phyloP scores from a whole-genome alignment of 2,113 vertebrate genomes.

The Penelope pileata region DNA sequence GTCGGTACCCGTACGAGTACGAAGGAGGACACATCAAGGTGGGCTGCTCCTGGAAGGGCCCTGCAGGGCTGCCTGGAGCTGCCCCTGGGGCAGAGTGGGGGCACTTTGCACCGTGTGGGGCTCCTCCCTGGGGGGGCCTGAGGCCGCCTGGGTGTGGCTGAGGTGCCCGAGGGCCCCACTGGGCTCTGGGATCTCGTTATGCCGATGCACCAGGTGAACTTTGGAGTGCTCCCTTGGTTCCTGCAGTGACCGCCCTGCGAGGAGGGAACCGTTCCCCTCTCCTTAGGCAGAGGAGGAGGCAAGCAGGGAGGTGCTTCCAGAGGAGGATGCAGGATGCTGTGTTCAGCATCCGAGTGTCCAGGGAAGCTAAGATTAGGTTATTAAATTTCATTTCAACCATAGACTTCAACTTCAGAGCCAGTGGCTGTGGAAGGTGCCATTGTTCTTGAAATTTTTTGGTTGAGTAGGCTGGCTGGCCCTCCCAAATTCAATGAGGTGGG shows the following conservation, averaged over 20 bases:
- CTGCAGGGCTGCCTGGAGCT: rapidly evolving
- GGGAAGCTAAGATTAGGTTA: neutral
- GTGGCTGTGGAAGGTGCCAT: neutral
- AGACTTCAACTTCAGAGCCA: neutral
- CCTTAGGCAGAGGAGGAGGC: neutral
- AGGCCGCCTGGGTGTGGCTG: rapidly evolving
- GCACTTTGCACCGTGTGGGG: rapidly evolving
- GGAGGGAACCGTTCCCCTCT: rapidly evolving
- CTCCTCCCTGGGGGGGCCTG: rapidly evolving
- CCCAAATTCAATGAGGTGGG: rapidly evolving
- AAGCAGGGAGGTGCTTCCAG: neutral
- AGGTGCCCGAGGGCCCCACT: neutral
- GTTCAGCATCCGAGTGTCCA: neutral
- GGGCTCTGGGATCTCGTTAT: neutral
- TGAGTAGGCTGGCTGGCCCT: neutral
- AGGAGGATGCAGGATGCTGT: rapidly evolving
- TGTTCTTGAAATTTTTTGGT: neutral
- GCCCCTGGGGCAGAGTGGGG: neutral
- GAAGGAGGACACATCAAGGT: constrained; percentile 97
- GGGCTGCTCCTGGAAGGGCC: rapidly evolving
- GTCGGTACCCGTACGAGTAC: constrained; percentile 95
- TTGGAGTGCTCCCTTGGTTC: rapidly evolving
- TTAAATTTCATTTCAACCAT: rapidly evolving
- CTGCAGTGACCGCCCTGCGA: neutral
- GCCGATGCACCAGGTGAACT: rapidly evolving